Evolutionary conservation across 2,888 invertebrate species (phyloP), one percentile per base, ranked within the genome.

Genomic region (Dynastes maya): DNA sequence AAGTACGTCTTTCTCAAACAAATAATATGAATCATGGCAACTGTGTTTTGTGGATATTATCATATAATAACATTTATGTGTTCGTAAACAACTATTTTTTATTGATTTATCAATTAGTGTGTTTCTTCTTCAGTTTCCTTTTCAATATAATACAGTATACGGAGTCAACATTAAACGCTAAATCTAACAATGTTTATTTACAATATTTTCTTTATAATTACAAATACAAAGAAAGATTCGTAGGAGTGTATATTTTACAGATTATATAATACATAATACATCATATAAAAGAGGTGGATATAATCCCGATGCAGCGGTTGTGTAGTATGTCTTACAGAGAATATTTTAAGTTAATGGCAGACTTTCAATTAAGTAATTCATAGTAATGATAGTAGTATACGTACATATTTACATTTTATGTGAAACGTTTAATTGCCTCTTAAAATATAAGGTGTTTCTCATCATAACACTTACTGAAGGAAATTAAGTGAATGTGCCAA

Each of bases 141-240:
- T 71, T 72, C 29, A 72, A 22, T 82, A 82, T 53, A 53, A 53
- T 84, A 83, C 82, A 83, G 83, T 84, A 83, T 85, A 84, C 83
- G 82, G 83, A 84, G 83, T 85, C 84, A 85, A 85, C 85, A 85
- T 85, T 83, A 84, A 81, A 72, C 81, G 78, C 84, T 85, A 84
- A 83, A 68, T 81, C 85, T 85, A 85, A 85, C 83, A 85, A 84
- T 84, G 80, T 84, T 80, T 84, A 84, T 85, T 81, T 84, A 84
- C 84, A 84, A 82, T 81, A 81, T 80, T 82, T 45, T 45, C 45
- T 45, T 75, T 78, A 75, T 78, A 65, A 55, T 55, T 75, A 75
- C 55, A 76, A 72, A 51, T 76, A 64, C 37, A 72, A 72, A 61
- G 72, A 72, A 58, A 72, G 72, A 58, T 53, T 61, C 58, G 22